Percentiles rank a stretch among this genome's conserved stretches.
Conservation (phyloP, 2,113 vertebrate genomes). For the Brachypodius melanocephalos region DNA sequence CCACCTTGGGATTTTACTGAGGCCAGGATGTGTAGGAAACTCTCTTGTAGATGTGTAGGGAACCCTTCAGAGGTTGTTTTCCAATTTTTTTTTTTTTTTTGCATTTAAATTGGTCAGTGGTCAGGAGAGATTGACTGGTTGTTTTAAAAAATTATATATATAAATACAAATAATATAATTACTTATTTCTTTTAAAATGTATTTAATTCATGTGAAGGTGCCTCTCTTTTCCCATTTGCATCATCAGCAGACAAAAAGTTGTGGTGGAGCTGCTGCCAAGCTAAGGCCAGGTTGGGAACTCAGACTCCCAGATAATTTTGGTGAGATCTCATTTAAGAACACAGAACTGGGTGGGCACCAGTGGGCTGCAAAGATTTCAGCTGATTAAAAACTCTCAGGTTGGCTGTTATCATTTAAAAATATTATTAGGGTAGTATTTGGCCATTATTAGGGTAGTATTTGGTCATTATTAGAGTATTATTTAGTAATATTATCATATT, state of each 20-base stretch:
- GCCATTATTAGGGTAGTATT: too few relatives aligned
- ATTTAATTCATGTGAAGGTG: background rate
- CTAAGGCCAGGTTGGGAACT: background rate
- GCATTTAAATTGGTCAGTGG: background rate
- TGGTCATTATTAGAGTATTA: too few relatives aligned
- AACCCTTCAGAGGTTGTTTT: background rate
- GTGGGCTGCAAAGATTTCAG: background rate
- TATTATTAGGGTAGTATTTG: too few relatives aligned
- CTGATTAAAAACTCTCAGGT: background rate
- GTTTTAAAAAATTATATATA: background rate
- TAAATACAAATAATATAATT: background rate
- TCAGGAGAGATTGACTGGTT: background rate
- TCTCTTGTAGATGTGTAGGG: background rate
- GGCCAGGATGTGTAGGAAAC: background rate
- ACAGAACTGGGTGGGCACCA: background rate
- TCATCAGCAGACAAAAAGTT: background rate
- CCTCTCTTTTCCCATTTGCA: background rate
- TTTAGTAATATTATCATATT: too few relatives aligned
- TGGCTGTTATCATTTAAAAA: too few relatives aligned
- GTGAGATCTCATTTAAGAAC: background rate
- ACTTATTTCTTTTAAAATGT: background rate
- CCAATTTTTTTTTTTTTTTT: background rate
- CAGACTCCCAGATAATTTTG: fast-evolving
- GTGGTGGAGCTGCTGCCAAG: background rate
- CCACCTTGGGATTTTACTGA: background rate